Base-by-base conservation (phyloP, 2,113 vertebrate species). In the Alosa alosa region DNA sequence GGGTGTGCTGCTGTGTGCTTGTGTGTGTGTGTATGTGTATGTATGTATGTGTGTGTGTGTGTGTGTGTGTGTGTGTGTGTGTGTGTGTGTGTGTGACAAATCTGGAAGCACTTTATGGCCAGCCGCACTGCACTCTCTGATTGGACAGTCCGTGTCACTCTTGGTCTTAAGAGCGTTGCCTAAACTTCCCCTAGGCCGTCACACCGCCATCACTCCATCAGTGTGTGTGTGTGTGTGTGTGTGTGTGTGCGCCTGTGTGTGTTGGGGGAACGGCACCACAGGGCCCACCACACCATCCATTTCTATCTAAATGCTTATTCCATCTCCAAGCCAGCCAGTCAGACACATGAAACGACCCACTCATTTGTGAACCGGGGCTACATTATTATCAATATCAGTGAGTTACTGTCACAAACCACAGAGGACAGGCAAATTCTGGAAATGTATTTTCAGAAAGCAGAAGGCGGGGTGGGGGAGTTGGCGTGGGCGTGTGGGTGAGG, bases 31-130 rank as follows among this genome's bases (percentile, higher is more conserved):
- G 57, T 88, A 57, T 25, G 5, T 8, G 31, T 31, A 31, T 83
- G 91, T 92, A 92, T 83, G 55, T 22, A 18, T 45, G 83, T 20
- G 39, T 64, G 55, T 68, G 83, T 92, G 91, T 92, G 92, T 83
- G 55, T 22, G 39, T 45, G 83, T 20, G 39, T 64, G 55, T 68
- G 83, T 46, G 39, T 68, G 86, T 88, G 82, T 46, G 86, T 87
- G 85, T 84, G 82, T 87, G 86, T 90, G 57, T 92, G 87, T 89
- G 90, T 93, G 91, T 92, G 92, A 93, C 93, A 93, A 93, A 94
- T 96, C 94, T 95, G 94, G 94, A 95, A 96, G 91, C 92, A 94
- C 90, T 95, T 95, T 94, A 93, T 90, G 90, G 92, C 93, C 89
- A 92, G 90, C 91, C 94, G 22, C 94, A 94, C 89, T 92, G 91